Percentiles rank a stretch among this genome's conserved stretches.
Conservation (phyloP, 2,113 vertebrate genomes). For the Macquaria australasica region DNA sequence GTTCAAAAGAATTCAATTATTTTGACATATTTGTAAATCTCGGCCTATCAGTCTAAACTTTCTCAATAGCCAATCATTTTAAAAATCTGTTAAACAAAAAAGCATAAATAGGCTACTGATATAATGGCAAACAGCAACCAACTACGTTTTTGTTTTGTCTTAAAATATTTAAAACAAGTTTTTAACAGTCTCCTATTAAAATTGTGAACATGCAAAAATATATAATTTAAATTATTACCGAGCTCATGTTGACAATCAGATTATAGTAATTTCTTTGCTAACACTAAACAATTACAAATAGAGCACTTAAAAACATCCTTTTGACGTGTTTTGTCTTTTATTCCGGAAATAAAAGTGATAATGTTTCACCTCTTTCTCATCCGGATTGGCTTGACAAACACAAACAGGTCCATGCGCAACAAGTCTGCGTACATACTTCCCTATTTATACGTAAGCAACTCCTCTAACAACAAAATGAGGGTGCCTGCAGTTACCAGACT, state of each 20-base stretch:
- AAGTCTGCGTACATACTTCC: constrained; percentile 22
- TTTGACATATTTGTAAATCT: not conserved
- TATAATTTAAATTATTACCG: not conserved
- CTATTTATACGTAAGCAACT: constrained; percentile 64
- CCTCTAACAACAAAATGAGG: constrained; percentile 47
- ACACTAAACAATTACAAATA: not conserved
- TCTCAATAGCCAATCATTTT: not conserved
- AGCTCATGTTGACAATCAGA: no score
- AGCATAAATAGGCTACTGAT: not conserved
- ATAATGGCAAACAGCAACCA: not conserved
- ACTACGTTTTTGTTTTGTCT: not conserved
- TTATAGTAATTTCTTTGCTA: not conserved
- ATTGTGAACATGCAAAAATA: not conserved
- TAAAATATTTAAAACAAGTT: not conserved
- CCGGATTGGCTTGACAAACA: not conserved
- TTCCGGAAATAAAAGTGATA: not conserved
- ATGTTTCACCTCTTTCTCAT: not conserved
- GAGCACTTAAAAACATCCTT: not conserved
- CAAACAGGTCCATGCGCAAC: constrained; percentile 38
- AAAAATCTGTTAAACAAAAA: not conserved
- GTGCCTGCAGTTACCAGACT: constrained; percentile 27
- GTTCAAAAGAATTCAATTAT: not conserved
- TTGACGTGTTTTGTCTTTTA: not conserved
- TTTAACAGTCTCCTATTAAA: not conserved
- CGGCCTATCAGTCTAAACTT: not conserved